Conservation (phyloP, 2,888 invertebrate species). For the Dysmachus trigonus region DNA sequence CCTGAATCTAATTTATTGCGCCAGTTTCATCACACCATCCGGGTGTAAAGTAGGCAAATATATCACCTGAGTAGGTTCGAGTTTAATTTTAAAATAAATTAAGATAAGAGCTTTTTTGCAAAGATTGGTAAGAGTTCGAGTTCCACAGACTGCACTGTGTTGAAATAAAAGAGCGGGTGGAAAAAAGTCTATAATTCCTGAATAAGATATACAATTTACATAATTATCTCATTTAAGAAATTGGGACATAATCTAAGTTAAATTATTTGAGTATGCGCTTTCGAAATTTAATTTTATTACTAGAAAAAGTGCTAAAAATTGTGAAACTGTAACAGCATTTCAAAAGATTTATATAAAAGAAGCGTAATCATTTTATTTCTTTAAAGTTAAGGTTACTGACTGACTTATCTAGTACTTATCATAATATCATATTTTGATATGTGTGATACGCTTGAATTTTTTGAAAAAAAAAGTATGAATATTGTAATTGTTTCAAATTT, state of each 20-base stretch:
- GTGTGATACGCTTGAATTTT: no score
- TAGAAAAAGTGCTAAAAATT: background rate
- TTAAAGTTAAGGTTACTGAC: no score
- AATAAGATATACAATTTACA: background rate
- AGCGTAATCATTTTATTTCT: no score
- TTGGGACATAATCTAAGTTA: background rate
- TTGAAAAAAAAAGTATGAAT: no score
- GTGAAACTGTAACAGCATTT: background rate
- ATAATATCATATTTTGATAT: no score
- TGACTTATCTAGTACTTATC: no score
- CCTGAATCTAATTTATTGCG: background rate
- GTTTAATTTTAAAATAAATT: background rate
- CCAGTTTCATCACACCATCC: background rate
- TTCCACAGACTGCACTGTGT: background rate
- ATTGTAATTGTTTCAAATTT: no score
- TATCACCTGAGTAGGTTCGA: background rate
- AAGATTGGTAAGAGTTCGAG: no score
- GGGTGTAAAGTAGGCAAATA: background rate
- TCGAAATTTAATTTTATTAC: background rate
- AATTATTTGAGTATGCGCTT: background rate
- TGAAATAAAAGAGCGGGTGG: background rate
- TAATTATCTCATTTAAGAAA: background rate
- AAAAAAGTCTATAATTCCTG: background rate
- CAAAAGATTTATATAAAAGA: background rate
- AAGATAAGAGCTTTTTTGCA: background rate